Evolutionary conservation across 2,888 invertebrate genomes (phyloP).

Genomic region (Creontiades dilutus): DNA sequence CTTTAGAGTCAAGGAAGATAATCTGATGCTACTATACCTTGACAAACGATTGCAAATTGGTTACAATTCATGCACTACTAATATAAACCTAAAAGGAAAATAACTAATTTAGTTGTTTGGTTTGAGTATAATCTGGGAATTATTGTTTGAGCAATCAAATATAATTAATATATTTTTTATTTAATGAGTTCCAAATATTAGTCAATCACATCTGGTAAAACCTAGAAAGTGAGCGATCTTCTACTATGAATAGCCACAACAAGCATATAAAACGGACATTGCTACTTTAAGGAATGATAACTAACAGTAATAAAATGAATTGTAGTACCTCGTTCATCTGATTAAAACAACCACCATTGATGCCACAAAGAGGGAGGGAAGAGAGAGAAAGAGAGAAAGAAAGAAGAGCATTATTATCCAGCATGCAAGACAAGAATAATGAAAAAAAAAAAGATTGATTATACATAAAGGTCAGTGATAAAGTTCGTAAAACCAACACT

Average conservation of each 20-base stretch:
- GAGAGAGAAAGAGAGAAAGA: constrained; percentile 59
- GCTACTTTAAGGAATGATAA: constrained; percentile 8
- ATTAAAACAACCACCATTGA: constrained; percentile 68
- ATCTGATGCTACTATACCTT: no score
- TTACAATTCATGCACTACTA: no score
- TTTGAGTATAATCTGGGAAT: no score
- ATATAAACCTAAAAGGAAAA: no score
- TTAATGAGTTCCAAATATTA: neutral
- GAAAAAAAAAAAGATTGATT: constrained; percentile 1
- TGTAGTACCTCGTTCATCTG: constrained; percentile 68
- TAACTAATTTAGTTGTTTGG: no score
- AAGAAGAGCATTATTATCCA: constrained; percentile 37
- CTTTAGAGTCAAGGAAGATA: no score
- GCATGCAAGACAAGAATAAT: constrained; percentile 48
- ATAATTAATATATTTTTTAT: no score
- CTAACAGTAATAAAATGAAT: constrained; percentile 48
- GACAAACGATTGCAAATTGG: no score
- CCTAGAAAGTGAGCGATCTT: neutral
- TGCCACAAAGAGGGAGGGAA: constrained; percentile 66
- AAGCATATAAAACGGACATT: constrained; percentile 10
- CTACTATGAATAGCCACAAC: neutral
- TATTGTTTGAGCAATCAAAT: no score
- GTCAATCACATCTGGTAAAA: no score
- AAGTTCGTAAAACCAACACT: neutral
- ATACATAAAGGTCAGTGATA: constrained; percentile 30